Base-by-base conservation (phyloP, 2,797 vertebrate genomes). In the Eidolon dupreanum region DNA sequence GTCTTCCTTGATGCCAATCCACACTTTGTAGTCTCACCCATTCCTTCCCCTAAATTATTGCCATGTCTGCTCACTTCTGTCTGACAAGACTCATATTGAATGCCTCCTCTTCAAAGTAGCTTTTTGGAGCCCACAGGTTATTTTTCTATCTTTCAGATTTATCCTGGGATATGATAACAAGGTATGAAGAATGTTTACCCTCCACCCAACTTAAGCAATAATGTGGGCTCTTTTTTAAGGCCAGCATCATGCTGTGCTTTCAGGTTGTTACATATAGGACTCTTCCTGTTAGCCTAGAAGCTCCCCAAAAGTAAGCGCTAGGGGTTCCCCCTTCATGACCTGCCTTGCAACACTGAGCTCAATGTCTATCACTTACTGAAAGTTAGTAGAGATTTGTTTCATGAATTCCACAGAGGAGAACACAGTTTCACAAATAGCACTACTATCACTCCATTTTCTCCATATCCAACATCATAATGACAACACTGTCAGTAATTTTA, bases 81-180 rank as follows among this genome's bases (percentile, higher is more conserved):
- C 57, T 82, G 68, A 75, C 53, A 96, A 91, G 85, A 61, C 28
- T 68, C 49, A 81, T 19, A 59, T 59, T 90, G 53, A 90, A 85
- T 94, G 59, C 33, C 6, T 83, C 33, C 31, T 93, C 53, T 8
- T 93, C 57, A 89, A 66, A 24, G 63, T 20, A 93, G 46, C 49
- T 88, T 92, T 83, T 83, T 57, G 90, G 71, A 92, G 55, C 19
- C 73, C 36, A 68, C 19, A 2, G 9, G 46, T 1, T 93, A 8
- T 84, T 31, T 81, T 92, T 97, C 11, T 93, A 16, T 36, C 46
- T 91, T 97, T 85, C 57, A 82, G 11, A 86, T 95, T 95, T 91
- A 84, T 90, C 33, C 38, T 7, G 5, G 36, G 22, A 11, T 91
- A 91, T 88, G 43, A 74, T 87, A 91, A 81, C 71, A 84, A 79